These are phyloP conservation scores for Zaprionus obscuricornis DNA, from an alignment of 2,888 invertebrate species.

Conservation along the genomic window DNA sequence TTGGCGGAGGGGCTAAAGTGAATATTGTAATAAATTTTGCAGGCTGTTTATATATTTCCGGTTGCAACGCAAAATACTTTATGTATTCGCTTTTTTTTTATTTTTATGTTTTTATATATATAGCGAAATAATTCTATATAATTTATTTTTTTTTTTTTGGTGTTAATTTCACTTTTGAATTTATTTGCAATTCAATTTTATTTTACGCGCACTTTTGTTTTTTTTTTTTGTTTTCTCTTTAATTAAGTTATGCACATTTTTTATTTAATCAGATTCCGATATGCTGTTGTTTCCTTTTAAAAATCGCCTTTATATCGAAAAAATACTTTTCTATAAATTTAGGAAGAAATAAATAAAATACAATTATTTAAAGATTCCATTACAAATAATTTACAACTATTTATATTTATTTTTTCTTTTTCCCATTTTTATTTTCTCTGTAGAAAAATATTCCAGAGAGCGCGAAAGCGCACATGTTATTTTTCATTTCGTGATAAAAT, in stretches of 20 bases:
- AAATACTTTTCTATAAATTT: no score
- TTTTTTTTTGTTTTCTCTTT: conserved; percentile 17
- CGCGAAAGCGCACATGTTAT: no score
- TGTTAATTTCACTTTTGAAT: neutral
- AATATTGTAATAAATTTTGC: conserved; percentile 71
- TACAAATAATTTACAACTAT: no score
- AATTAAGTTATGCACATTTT: conserved; percentile 42
- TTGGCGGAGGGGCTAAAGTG: conserved; percentile 46
- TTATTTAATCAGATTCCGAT: conserved; percentile 10
- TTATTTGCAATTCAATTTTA: conserved; percentile 7
- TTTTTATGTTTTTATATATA: conserved; percentile 9
- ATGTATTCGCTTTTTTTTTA: conserved; percentile 12
- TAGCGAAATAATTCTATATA: conserved; percentile 19
- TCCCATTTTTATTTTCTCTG: no score
- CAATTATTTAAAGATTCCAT: no score
- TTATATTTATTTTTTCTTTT: no score
- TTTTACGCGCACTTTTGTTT: conserved; percentile 5
- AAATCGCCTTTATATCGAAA: no score
- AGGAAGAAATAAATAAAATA: no score
- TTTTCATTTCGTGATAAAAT: no score
- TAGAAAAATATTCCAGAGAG: no score
- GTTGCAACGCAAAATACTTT: conserved; percentile 31
- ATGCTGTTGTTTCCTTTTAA: no score
- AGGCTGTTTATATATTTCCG: conserved; percentile 58
- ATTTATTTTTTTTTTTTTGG: conserved; percentile 7